Conservation (phyloP, 2,113 vertebrate genomes). For the Hydrolagus affinis region DNA sequence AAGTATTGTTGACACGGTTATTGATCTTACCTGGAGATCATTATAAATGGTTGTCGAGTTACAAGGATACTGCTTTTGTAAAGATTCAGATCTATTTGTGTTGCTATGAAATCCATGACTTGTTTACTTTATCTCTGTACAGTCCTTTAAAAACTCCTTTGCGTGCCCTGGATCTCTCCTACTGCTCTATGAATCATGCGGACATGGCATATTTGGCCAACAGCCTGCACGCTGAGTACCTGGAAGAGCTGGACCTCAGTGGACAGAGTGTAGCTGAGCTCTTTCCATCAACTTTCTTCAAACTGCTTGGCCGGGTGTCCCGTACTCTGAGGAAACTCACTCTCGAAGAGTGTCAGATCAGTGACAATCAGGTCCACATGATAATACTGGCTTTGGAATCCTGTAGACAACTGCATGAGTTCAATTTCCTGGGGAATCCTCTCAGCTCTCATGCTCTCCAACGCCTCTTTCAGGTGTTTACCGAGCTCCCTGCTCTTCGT, state of each 20-base stretch:
- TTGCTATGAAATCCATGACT: background rate
- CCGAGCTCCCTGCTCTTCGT: constrained; percentile 59
- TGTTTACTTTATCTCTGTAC: constrained; percentile 38
- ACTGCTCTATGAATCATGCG: constrained; percentile 66
- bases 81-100: background rate
- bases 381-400: constrained; percentile 57
- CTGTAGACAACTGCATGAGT: constrained; percentile 64
- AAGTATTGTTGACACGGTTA: no score
- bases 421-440: constrained; percentile 83
- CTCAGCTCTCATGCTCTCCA: constrained; percentile 60
- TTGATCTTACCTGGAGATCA: no score
- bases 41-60: no score
- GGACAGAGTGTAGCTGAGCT: constrained; percentile 65
- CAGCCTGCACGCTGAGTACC: constrained; percentile 66
- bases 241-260: constrained; percentile 77
- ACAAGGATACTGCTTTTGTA: background rate
- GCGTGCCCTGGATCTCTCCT: constrained; percentile 72
- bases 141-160: constrained; percentile 78
- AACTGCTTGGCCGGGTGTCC: constrained; percentile 71
- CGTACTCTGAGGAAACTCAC: constrained; percentile 58
- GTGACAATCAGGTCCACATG: constrained; percentile 62
- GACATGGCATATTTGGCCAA: constrained; percentile 86
- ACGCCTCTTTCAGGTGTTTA: constrained; percentile 61
- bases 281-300: constrained; percentile 68
- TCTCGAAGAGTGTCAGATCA: constrained; percentile 78